These are phyloP conservation scores for Chesias legatella DNA, from an alignment of 2,888 invertebrate genomes.

Conservation along the genomic window DNA sequence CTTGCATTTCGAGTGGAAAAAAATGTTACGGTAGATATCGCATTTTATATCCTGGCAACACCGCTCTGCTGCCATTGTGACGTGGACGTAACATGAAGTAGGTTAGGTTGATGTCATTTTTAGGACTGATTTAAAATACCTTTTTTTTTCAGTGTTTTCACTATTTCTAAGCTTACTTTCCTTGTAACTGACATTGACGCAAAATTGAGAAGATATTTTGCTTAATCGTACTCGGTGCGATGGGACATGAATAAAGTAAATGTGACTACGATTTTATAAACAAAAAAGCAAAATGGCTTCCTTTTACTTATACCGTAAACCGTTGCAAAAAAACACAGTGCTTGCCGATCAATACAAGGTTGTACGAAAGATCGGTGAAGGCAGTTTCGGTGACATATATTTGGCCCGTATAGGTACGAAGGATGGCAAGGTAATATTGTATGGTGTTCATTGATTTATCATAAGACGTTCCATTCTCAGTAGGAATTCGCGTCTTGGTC, in stretches of 20 bases:
- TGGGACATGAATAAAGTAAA: slow-evolving; percentile 58
- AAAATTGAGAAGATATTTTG: slow-evolving; percentile 61
- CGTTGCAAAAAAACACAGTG: slow-evolving; percentile 66
- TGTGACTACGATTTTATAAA: slow-evolving; percentile 57
- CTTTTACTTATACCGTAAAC: slow-evolving; percentile 66
- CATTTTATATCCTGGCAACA: slow-evolving; percentile 43
- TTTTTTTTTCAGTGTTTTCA: slow-evolving; percentile 61
- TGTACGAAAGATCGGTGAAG: slow-evolving; percentile 98
- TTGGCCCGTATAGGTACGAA: slow-evolving; percentile 94
- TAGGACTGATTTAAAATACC: slow-evolving; percentile 62
- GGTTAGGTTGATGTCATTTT: slow-evolving; percentile 72
- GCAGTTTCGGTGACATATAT: slow-evolving; percentile 99
- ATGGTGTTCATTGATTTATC: slow-evolving; percentile 30
- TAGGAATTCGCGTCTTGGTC: slow-evolving; percentile 41
- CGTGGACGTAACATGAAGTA: slow-evolving; percentile 73
- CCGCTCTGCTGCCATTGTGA: slow-evolving; percentile 58
- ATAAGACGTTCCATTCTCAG: slow-evolving; percentile 27
- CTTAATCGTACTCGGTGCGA: slow-evolving; percentile 59
- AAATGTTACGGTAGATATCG: slow-evolving; percentile 20
- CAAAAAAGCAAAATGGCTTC: slow-evolving; percentile 31
- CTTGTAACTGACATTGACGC: slow-evolving; percentile 44
- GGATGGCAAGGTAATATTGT: slow-evolving; percentile 89
- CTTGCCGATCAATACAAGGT: slow-evolving; percentile 96
- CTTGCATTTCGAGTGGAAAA: too few relatives aligned
- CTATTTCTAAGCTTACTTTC: slow-evolving; percentile 54